Base-by-base conservation (phyloP, 2,888 invertebrate genomes). In the Rhamnusium bicolor region DNA sequence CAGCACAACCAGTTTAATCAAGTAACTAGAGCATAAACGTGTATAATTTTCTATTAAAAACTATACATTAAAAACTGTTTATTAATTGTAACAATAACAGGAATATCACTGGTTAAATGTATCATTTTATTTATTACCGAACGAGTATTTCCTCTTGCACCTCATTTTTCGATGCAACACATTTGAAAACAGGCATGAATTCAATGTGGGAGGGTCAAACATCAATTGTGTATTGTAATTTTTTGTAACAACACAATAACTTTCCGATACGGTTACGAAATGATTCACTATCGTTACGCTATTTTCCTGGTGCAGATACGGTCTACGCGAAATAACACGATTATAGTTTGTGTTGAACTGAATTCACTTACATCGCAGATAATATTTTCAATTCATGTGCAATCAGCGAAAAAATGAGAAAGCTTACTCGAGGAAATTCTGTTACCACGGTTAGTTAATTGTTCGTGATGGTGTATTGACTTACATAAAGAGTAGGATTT, bases 101-200 rank as follows among this genome's bases (percentile, higher is more conserved):
- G n/a, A 58, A 58, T 29, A 32, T n/a, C 27, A 21, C n/a, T 21
- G 16, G 19, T 5, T 51, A 51, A 51, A 18, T 51, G 18, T 40
- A n/a, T 40, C 12, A 40, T 40, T n/a, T 14, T 40, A 40, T 40
- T 40, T 53, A 63, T 72, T 76, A 76, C 74, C 76, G 66, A 77
- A 62, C 5, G 68, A 68, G 63, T 77, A 77, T 46, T 77, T 76
- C 72, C 60, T 73, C 63, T 69, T 69, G 69, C 46, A 70, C 62
- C 49, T 65, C 74, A 74, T 74, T 54, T 70, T 51, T 40, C 56
- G 54, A 53, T 54, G 61, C 16, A 63, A 46, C 29, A 61, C 70
- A 14, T 49, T 16, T 19, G 46, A 62, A 1, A 62, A 40, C 47
- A 51, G 46, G 46, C 51, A 62, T 32, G 54, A 40, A 40, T 46